Conservation (phyloP, 2,797 vertebrate genomes). For the Coreius guichenoti region DNA sequence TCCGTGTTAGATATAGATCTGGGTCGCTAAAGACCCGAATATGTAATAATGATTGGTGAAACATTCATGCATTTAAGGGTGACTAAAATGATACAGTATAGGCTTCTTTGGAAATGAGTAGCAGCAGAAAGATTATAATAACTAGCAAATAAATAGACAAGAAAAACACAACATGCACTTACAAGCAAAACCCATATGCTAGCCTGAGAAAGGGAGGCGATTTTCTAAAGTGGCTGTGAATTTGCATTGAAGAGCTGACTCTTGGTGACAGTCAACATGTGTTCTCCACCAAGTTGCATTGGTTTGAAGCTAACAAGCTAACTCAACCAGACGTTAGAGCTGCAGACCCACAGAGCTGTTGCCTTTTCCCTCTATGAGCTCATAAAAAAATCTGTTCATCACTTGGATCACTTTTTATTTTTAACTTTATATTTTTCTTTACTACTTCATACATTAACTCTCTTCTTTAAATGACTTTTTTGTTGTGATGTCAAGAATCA, state of each 20-base stretch:
- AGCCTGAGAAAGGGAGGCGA: not conserved
- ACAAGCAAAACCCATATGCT: slow-evolving; percentile 4
- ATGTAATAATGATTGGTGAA: too few species aligned
- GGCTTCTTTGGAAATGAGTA: not conserved
- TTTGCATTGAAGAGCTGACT: slow-evolving; percentile 11
- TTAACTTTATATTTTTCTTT: not conserved
- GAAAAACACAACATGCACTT: not conserved
- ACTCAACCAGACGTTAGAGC: not conserved
- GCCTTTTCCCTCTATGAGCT: not conserved
- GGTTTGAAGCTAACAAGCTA: slow-evolving; percentile 21
- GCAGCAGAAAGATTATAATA: not conserved
- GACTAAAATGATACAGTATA: not conserved
- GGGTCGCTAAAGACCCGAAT: too few species aligned
- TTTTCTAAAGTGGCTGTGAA: slow-evolving; percentile 20
- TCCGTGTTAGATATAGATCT: too few species aligned
- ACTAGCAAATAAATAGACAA: slow-evolving; percentile 5
- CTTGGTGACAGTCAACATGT: slow-evolving; percentile 45
- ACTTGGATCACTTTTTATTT: not conserved
- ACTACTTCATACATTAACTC: not conserved
- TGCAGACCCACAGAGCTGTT: not conserved
- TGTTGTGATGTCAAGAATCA: not conserved
- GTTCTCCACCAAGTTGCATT: slow-evolving; percentile 12
- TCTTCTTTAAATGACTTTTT: not conserved
- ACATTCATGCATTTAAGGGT: too few species aligned
- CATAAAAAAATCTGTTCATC: not conserved